Percentiles rank a stretch among this genome's conserved stretches.
Evolutionary conservation across 2,113 vertebrate species (phyloP).

Genomic region (Hymenochirus boettgeri): DNA sequence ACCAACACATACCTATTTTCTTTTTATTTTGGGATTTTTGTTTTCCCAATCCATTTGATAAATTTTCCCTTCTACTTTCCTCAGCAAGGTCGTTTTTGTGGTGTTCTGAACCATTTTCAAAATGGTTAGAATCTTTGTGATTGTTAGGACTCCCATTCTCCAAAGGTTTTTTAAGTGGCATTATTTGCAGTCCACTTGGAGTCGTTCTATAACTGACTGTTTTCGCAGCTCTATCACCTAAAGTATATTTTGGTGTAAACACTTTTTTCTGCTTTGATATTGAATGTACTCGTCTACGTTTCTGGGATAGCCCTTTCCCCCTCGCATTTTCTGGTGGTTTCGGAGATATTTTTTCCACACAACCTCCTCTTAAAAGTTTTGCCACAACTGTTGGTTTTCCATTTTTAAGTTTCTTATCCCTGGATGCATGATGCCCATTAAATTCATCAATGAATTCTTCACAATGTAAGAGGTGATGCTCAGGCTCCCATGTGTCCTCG

Average conservation of each 20-base stretch:
- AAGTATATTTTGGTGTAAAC: conserved; percentile 62
- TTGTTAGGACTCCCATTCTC: conserved; percentile 75
- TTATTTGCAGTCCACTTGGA: conserved; percentile 77
- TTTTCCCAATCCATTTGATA: conserved; percentile 61
- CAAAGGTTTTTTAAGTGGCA: conserved; percentile 74
- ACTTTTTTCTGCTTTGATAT: conserved; percentile 73
- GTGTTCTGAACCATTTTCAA: conserved; percentile 73
- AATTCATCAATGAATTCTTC: conserved; percentile 97
- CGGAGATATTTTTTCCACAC: conserved; percentile 61
- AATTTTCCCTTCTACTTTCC: conserved; percentile 62
- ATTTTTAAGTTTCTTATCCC: conserved; percentile 72
- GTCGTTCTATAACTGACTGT: conserved; percentile 80
- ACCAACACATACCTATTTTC: conserved; percentile 74
- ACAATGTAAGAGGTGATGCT: conserved; percentile 90
- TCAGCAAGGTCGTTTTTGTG: conserved; percentile 64
- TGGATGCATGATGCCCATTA: conserved; percentile 75
- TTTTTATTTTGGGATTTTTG: conserved; percentile 65
- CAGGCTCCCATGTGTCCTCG: conserved; percentile 96
- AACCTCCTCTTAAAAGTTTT: conserved; percentile 58
- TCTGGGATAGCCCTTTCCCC: conserved; percentile 69
- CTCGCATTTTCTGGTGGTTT: conserved; percentile 65
- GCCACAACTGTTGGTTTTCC: conserved; percentile 61
- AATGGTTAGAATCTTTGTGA: conserved; percentile 67
- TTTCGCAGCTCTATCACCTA: conserved; percentile 76
- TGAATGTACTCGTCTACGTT: conserved; percentile 75